These are phyloP conservation scores for Hippopotamyrus pictus DNA, from an alignment of 2,797 vertebrate genomes.

Conservation along the genomic window DNA sequence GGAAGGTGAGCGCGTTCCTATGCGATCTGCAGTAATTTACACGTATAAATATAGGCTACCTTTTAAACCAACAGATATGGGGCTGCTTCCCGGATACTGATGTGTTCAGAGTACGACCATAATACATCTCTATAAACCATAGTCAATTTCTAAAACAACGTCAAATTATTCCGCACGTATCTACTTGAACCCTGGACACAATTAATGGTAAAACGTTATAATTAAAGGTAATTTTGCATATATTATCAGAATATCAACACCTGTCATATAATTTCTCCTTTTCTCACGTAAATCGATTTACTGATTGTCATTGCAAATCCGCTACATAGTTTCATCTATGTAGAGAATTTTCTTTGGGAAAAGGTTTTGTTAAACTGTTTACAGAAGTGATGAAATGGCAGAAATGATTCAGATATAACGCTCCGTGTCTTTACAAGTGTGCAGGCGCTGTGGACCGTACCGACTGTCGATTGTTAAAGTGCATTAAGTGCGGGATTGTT, in stretches of 20 bases:
- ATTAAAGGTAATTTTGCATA: background rate
- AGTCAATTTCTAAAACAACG: background rate
- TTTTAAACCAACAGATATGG: background rate
- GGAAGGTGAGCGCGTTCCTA: slow-evolving; percentile 52
- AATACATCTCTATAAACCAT: background rate
- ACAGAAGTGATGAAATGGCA: background rate
- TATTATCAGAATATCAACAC: background rate
- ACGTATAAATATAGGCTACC: background rate
- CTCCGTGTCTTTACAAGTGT: background rate
- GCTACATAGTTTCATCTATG: background rate
- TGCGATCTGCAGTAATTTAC: background rate
- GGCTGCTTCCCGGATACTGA: background rate
- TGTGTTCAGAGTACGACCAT: background rate
- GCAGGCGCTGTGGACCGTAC: background rate
- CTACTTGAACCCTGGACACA: background rate
- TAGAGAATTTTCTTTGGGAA: background rate
- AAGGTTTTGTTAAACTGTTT: background rate
- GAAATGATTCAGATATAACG: background rate
- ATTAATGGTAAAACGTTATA: background rate
- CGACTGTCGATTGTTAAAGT: background rate
- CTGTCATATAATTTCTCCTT: background rate
- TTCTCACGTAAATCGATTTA: background rate
- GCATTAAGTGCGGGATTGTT: background rate
- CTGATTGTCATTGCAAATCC: background rate
- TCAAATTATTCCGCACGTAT: background rate